phyloP scores from a whole-genome alignment of 2,797 vertebrate genomes.

The Phyllotis vaccarum region DNA sequence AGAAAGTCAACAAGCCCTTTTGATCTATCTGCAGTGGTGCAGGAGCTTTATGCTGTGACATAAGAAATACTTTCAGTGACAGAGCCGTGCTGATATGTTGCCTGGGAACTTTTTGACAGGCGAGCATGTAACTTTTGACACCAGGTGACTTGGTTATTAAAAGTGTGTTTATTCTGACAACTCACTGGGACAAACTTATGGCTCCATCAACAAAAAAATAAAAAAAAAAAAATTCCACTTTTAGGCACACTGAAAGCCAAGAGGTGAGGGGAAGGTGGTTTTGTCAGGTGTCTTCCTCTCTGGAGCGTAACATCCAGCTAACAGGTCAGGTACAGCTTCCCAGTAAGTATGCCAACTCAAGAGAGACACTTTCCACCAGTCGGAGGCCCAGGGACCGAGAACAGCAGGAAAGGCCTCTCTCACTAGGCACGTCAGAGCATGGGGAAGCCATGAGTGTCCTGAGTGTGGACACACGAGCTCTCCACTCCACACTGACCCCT shows the following conservation, averaged over 20 bases:
- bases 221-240: neutral
- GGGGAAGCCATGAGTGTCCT: neutral
- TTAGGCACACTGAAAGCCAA: neutral
- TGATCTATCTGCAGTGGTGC: neutral
- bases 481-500: neutral
- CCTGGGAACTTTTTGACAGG: neutral
- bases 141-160: neutral
- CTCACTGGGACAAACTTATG: neutral
- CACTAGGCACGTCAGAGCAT: neutral
- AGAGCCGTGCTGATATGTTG: rapidly evolving
- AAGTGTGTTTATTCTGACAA: neutral
- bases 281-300: neutral
- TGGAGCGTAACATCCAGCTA: too few species aligned
- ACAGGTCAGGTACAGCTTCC: rapidly evolving
- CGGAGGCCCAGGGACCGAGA: neutral
- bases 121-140: neutral
- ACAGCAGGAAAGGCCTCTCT: neutral
- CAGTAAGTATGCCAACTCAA: rapidly evolving
- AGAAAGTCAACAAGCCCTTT: neutral
- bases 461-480: neutral
- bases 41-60: neutral
- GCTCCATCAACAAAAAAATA: neutral
- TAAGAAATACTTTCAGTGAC: neutral
- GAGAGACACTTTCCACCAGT: neutral
- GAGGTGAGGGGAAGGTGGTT: neutral